phyloP scores from a whole-genome alignment of 37 sponge, comb jelly and placozoan species.

The Cliona cf. orientalis region DNA sequence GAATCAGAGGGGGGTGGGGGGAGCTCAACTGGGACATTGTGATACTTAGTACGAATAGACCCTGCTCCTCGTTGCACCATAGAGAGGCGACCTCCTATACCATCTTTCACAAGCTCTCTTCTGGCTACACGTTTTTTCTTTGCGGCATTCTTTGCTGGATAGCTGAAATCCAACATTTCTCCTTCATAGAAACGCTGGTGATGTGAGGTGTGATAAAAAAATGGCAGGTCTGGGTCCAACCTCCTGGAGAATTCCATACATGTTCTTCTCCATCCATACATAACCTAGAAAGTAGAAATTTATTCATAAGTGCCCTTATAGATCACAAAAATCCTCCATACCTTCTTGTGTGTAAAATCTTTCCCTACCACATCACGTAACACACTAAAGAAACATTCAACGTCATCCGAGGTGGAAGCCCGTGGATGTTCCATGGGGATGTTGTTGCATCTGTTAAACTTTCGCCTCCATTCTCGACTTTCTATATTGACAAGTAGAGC shows the following conservation, averaged over 20 bases:
- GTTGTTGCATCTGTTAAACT: not conserved
- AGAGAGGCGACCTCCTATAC: not conserved
- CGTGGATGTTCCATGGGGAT: not conserved
- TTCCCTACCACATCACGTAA: not conserved
- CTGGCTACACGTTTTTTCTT: not conserved
- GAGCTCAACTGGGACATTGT: constrained; percentile 1
- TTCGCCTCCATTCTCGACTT: not conserved
- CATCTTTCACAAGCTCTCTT: not conserved
- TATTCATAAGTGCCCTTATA: too few species aligned
- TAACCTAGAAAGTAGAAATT: too few species aligned
- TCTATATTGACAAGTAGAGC: not conserved
- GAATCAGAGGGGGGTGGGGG: not conserved
- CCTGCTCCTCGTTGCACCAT: not conserved
- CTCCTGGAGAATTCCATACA: not conserved
- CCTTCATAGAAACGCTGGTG: not conserved
- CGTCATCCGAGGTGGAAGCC: not conserved
- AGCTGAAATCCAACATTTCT: not conserved
- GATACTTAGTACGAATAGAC: not conserved
- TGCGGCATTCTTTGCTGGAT: not conserved
- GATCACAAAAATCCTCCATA: too few species aligned
- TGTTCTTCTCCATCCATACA: not conserved
- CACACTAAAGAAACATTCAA: constrained; percentile 9
- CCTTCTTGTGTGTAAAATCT: not conserved
- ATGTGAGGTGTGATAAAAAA: not conserved
- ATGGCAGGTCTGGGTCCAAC: not conserved